Evolutionary conservation across 2,888 invertebrate species (phyloP).

Genomic region (Pyralis farinalis): DNA sequence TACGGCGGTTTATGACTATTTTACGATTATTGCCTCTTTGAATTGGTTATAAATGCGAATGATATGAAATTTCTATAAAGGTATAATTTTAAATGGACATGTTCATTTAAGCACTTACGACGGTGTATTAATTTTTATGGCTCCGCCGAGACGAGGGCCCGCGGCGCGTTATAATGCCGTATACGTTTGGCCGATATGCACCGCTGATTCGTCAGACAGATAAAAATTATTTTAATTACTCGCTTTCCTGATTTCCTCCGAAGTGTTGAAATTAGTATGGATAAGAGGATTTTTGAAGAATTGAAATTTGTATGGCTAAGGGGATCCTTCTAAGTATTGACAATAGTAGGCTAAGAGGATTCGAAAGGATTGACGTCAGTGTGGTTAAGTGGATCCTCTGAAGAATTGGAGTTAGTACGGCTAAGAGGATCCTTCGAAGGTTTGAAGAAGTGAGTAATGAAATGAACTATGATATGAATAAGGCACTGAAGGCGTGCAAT

Average conservation of each 20-base stretch:
- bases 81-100: slow-evolving; percentile 71
- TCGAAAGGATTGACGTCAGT: too few species aligned
- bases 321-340: too few species aligned
- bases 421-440: too few species aligned
- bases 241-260: background rate
- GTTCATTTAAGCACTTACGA: slow-evolving; percentile 63
- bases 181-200: background rate
- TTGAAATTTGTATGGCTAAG: too few species aligned
- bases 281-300: too few species aligned
- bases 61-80: slow-evolving; percentile 75
- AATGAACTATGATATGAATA: too few species aligned
- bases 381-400: too few species aligned
- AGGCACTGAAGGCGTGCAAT: too few species aligned
- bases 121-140: slow-evolving; percentile 57
- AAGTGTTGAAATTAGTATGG: too few species aligned
- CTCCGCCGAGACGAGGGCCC: slow-evolving; percentile 21
- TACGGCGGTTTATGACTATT: slow-evolving; percentile 66
- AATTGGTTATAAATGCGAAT: slow-evolving; percentile 72
- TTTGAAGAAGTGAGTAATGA: too few species aligned
- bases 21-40: slow-evolving; percentile 75
- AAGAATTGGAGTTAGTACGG: too few species aligned
- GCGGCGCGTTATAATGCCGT: slow-evolving; percentile 20
- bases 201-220: background rate
- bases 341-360: too few species aligned
- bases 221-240: background rate